Conservation (phyloP, 2,888 invertebrate genomes). For the Phasia obesa region DNA sequence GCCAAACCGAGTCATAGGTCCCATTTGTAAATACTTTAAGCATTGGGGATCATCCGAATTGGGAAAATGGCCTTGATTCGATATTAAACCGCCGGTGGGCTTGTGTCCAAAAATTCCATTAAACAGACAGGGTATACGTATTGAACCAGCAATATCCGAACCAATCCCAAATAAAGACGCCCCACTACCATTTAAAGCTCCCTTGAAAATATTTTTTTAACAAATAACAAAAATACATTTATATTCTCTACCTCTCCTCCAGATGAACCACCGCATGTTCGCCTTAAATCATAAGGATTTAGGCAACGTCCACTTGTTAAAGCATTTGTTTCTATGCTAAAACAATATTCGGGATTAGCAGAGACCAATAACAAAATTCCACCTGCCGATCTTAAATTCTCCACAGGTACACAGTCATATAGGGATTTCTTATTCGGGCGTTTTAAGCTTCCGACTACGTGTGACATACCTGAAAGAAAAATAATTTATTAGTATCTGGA, state of each 20-base stretch:
- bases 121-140: conserved; percentile 92
- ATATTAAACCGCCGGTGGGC: conserved; percentile 86
- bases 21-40: conserved; percentile 84
- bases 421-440: conserved; percentile 83
- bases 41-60: conserved; percentile 83
- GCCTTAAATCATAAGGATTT: conserved; percentile 91
- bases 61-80: conserved; percentile 86
- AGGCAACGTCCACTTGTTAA: conserved; percentile 89
- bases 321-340: conserved; percentile 94
- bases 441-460: conserved; percentile 86
- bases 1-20: conserved; percentile 91
- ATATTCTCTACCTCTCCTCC: conserved; percentile 88
- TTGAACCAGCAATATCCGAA: conserved; percentile 94
- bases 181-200: conserved; percentile 88
- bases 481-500: background rate
- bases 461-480: conserved; percentile 85
- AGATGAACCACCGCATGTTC: conserved; percentile 93
- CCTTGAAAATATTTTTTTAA: conserved; percentile 82
- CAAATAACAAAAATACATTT: background rate
- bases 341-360: conserved; percentile 93
- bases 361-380: conserved; percentile 91
- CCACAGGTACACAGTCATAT: conserved; percentile 88
- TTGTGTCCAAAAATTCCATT: conserved; percentile 95
- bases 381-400: conserved; percentile 86
- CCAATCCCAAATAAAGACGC: conserved; percentile 91